A percentile compares a stretch with the other conserved stretches of the same genome.
phyloP scores from a whole-genome alignment of 2,888 invertebrate species.

The Stictocephala bisonia region DNA sequence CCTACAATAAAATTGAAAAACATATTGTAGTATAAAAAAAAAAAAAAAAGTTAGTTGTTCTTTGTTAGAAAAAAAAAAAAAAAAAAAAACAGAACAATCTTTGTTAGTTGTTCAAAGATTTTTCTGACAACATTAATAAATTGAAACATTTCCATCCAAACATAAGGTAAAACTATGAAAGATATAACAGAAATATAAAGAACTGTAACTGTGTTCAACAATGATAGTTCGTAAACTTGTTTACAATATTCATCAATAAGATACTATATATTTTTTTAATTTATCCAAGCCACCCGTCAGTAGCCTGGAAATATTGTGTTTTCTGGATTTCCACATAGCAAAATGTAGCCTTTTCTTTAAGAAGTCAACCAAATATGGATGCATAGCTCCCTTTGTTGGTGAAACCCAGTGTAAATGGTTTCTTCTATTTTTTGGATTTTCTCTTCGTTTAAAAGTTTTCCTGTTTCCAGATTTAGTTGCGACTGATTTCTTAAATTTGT shows the following conservation, averaged over 20 bases:
- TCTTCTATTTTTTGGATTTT: conserved; percentile 1
- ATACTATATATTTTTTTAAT: conserved; percentile 1
- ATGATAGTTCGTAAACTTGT: not conserved
- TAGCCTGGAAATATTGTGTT: conserved; percentile 4
- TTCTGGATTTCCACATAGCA: not conserved
- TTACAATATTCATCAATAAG: not conserved
- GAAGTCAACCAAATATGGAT: not conserved
- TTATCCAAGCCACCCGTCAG: conserved; percentile 17
- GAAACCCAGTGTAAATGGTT: not conserved
- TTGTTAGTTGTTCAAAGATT: too few relatives aligned
- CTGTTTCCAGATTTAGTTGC: conserved; percentile 5
- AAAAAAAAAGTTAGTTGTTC: too few relatives aligned
- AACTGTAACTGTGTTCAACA: too few relatives aligned
- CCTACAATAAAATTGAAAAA: too few relatives aligned
- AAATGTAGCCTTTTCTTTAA: not conserved
- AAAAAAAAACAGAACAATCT: too few relatives aligned
- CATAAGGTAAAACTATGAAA: too few relatives aligned
- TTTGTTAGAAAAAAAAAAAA: too few relatives aligned
- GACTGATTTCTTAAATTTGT: conserved; percentile 20
- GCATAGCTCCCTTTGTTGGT: not conserved
- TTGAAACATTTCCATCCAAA: too few relatives aligned
- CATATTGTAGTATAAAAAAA: too few relatives aligned
- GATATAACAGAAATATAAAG: too few relatives aligned
- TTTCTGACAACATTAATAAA: too few relatives aligned
- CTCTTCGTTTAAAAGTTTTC: too few relatives aligned